These are phyloP conservation scores for Dynastes maya DNA, from an alignment of 2,888 invertebrate genomes.

Conservation along the genomic window DNA sequence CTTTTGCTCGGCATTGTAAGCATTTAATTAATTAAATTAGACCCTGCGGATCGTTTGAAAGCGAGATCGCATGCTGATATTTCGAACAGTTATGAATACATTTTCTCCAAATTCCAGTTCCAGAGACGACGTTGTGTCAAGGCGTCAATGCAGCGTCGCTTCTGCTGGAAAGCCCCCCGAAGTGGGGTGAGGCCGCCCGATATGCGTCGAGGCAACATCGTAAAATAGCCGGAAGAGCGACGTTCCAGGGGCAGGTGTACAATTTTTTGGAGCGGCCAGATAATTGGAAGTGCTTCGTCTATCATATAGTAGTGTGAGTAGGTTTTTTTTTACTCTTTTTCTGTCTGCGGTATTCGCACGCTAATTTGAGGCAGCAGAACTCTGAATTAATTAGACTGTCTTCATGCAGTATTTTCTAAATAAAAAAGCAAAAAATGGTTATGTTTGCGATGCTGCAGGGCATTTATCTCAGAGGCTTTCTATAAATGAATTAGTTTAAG, in stretches of 20 bases:
- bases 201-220: constrained; percentile 78
- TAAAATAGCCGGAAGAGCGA: constrained; percentile 76
- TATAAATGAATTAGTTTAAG: too few relatives aligned
- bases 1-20: constrained; percentile 15
- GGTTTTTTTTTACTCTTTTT: neutral
- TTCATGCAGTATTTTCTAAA: too few relatives aligned
- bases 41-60: too few relatives aligned
- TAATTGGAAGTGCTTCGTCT: constrained; percentile 88
- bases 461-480: too few relatives aligned
- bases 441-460: too few relatives aligned
- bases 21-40: neutral
- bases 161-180: constrained; percentile 70
- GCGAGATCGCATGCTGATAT: too few relatives aligned
- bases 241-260: constrained; percentile 85
- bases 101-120: constrained; percentile 56
- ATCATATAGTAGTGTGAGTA: constrained; percentile 87
- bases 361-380: too few relatives aligned
- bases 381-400: too few relatives aligned
- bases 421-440: too few relatives aligned
- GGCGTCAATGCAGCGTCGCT: constrained; percentile 67
- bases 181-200: constrained; percentile 75
- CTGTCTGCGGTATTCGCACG: too few relatives aligned
- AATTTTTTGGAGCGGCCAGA: constrained; percentile 88
- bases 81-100: neutral
- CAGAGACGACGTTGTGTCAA: constrained; percentile 63